Base-by-base conservation (phyloP, 2,888 invertebrate genomes). In the Sesamia inferens region DNA sequence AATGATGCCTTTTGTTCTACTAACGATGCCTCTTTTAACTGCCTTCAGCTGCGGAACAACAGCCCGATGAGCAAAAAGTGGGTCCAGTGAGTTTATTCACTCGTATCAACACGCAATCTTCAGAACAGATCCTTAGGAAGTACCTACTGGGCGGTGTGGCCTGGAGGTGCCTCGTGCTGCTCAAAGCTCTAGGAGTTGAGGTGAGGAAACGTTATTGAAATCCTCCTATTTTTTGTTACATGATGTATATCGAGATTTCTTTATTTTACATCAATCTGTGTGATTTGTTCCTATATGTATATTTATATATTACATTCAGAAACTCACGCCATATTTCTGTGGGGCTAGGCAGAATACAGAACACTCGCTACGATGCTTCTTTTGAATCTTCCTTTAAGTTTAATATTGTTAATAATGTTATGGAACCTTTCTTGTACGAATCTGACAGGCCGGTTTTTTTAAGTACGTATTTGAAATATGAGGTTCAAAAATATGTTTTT, bases 91-190 rank as follows among this genome's bases (percentile, higher is more conserved):
- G 94, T 71, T 85, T 93, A 77, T 94, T 96, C 90, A 91, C 93
- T 51, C 90, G 93, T 54, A 87, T 86, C 82, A 90, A 93, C 83
- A 88, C 90, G 54, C 93, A 92, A 88, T 88, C 93, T 24, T 93
- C 89, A 76, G 88, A 91, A 24, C 94, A 93, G 76, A 92, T 96
- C 55, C 91, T 97, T 73, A 94, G 96, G 76, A 96, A 95, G 81
- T 97, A 97, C 89, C 89, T 97, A 78, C 93, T 97, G 51, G 95
- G 95, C 0, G 97, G 97, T 47, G 94, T 97, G 59, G 97, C 97
- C 13, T 97, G 97, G 97, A 94, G 97, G 76, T 96, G 97, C 77
- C 93, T 97, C 24, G 96, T 97, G 68, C 94, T 97, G 70, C 95
- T 97, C 31, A 95, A 96, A 68, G 93, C 96, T 7, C 90, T 97